These are phyloP conservation scores for Microcebus ravelobensis DNA, from an alignment of 2,113 vertebrate genomes.

Conservation along the genomic window DNA sequence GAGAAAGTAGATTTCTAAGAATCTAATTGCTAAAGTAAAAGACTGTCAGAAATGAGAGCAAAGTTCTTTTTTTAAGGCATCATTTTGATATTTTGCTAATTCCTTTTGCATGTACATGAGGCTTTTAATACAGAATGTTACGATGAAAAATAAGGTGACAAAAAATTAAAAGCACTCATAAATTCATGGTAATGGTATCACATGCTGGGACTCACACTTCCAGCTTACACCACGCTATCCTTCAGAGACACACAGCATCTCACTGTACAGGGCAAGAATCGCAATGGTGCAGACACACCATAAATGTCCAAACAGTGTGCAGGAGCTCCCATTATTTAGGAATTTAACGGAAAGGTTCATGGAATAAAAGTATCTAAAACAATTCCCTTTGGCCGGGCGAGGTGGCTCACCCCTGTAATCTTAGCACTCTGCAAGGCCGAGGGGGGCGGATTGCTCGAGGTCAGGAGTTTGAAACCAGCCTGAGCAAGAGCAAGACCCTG, in stretches of 20 bases:
- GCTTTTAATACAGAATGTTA: background rate
- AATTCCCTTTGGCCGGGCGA: too few species aligned
- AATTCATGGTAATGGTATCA: background rate
- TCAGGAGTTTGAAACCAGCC: too few species aligned
- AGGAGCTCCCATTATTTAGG: too few species aligned
- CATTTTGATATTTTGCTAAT: background rate
- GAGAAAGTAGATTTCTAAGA: background rate
- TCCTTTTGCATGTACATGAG: background rate
- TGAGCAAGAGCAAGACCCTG: too few species aligned
- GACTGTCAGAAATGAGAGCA: background rate
- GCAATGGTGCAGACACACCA: rapidly evolving
- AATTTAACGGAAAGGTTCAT: too few species aligned
- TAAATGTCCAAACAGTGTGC: background rate
- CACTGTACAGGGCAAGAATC: background rate
- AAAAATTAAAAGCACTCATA: background rate
- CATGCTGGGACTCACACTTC: background rate
- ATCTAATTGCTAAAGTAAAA: background rate
- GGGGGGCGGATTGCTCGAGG: too few species aligned
- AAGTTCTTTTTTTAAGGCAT: background rate
- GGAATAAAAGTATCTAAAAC: too few species aligned
- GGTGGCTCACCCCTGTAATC: too few species aligned
- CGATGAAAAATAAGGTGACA: background rate
- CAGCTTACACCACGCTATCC: background rate
- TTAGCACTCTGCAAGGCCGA: too few species aligned
- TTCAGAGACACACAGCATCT: background rate